Evolutionary conservation across 2,797 vertebrate species (phyloP).

Genomic region (Manis javanica): DNA sequence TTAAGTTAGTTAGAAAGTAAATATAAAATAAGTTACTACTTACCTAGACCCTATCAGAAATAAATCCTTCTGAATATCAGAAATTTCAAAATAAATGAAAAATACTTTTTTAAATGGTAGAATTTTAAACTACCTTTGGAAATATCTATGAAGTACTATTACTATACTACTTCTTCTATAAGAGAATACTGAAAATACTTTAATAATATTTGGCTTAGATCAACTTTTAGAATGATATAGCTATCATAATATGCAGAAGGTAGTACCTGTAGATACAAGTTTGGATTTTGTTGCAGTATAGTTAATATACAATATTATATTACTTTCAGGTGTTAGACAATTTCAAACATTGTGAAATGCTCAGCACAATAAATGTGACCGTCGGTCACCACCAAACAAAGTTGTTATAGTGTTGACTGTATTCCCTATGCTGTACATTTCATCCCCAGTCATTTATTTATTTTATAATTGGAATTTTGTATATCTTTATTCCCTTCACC

Average conservation of each 20-base stretch:
- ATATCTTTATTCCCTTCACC: too few relatives aligned
- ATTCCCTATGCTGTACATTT: too few relatives aligned
- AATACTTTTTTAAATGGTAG: slow-evolving; percentile 14
- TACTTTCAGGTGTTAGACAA: too few relatives aligned
- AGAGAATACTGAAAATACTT: neutral
- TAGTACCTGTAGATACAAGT: neutral
- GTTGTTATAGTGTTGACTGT: too few relatives aligned
- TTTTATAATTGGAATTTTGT: too few relatives aligned
- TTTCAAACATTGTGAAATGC: too few relatives aligned
- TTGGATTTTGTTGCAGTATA: neutral
- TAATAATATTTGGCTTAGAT: neutral
- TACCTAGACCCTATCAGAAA: neutral
- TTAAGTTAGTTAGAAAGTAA: neutral
- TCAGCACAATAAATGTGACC: too few relatives aligned
- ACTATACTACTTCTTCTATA: neutral
- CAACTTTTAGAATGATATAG: neutral
- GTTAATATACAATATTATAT: too few relatives aligned
- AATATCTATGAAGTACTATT: neutral
- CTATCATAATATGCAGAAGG: neutral
- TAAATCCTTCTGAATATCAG: neutral
- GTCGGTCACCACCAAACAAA: too few relatives aligned
- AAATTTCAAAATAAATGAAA: neutral
- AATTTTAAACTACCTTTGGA: slow-evolving; percentile 13
- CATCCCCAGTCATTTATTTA: too few relatives aligned
- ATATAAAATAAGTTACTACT: neutral